Evolutionary conservation across 2,113 vertebrate genomes (phyloP).

Genomic region (Zosterops lateralis): DNA sequence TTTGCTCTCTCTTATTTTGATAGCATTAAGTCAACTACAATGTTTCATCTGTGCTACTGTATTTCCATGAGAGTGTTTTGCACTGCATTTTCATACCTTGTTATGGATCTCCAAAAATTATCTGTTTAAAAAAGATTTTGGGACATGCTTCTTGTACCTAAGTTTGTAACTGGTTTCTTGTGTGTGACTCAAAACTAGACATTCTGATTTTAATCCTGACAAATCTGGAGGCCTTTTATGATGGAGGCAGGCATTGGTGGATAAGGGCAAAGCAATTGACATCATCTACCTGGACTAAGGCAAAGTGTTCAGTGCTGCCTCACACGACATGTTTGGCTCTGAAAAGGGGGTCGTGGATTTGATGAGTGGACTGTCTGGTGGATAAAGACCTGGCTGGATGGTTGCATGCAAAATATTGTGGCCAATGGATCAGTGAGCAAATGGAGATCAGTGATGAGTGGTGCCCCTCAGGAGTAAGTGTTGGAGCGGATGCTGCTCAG

Average conservation of each 20-base stretch:
- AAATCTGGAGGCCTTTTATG: neutral
- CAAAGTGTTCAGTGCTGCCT: fast-evolving
- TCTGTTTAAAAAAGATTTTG: neutral
- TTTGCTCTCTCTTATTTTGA: neutral
- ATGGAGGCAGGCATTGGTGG: too few relatives aligned
- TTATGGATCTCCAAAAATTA: neutral
- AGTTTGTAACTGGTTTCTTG: neutral
- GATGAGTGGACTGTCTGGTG: fast-evolving
- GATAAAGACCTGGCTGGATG: neutral
- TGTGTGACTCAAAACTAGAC: neutral
- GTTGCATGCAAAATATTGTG: fast-evolving
- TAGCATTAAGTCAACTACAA: neutral
- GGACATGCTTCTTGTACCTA: neutral
- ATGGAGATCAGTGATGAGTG: fast-evolving
- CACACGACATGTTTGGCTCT: neutral
- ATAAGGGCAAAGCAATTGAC: neutral
- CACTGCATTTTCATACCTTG: neutral
- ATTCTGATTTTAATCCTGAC: neutral
- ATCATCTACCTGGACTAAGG: fast-evolving
- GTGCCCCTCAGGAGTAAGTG: neutral
- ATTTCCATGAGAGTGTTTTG: neutral
- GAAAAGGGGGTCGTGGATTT: neutral
- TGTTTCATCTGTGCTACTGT: neutral
- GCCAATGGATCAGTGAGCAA: neutral
- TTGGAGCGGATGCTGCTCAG: neutral